phyloP scores from a whole-genome alignment of 1,140 invertebrate species.

The Pseudoatta argentina region DNA sequence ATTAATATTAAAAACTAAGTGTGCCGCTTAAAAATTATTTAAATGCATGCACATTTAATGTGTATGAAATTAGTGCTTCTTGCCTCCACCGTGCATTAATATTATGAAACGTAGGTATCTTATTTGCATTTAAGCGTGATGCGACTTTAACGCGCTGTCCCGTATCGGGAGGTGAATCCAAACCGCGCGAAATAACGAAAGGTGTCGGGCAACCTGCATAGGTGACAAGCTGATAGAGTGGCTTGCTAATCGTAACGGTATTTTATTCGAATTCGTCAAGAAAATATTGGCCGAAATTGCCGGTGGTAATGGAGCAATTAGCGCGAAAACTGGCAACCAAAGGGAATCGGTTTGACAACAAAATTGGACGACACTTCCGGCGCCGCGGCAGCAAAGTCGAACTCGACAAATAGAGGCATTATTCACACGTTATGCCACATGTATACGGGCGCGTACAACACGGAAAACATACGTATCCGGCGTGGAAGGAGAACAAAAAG shows the following conservation, averaged over 20 bases:
- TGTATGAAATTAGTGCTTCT: constrained; percentile 64
- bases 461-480: constrained; percentile 65
- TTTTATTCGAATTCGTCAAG: constrained; percentile 60
- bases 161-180: constrained; percentile 19
- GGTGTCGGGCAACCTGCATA: background rate
- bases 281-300: constrained; percentile 64
- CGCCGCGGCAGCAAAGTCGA: constrained; percentile 62
- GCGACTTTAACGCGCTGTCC: constrained; percentile 34
- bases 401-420: constrained; percentile 53
- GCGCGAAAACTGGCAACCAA: constrained; percentile 61
- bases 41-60: constrained; percentile 64
- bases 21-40: constrained; percentile 70
- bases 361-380: constrained; percentile 65
- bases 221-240: constrained; percentile 39
- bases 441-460: constrained; percentile 43
- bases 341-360: constrained; percentile 64
- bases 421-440: constrained; percentile 63
- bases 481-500: constrained; percentile 70
- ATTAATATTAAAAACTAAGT: constrained; percentile 73
- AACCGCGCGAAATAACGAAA: constrained; percentile 24
- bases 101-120: constrained; percentile 60
- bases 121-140: constrained; percentile 61
- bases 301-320: constrained; percentile 64
- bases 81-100: constrained; percentile 54
- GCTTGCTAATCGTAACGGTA: constrained; percentile 46